Evolutionary conservation across 2,888 invertebrate species (phyloP).

Genomic region (Melitaea athalia): DNA sequence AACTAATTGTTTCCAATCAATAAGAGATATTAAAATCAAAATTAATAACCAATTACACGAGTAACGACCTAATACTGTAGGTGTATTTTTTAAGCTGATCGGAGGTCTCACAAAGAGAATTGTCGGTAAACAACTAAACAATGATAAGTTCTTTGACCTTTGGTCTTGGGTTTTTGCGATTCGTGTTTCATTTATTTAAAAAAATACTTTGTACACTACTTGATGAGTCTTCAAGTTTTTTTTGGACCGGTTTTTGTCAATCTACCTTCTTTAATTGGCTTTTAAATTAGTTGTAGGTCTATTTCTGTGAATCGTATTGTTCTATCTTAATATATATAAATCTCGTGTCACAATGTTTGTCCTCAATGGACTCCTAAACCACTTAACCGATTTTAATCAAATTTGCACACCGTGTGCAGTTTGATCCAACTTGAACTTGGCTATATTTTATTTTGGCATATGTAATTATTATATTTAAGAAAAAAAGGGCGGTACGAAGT

Average conservation of each 20-base stretch:
- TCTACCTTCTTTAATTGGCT: background rate
- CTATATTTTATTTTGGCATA: no score
- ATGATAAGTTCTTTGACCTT: conserved; percentile 26
- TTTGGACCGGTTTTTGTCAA: background rate
- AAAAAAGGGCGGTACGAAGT: no score
- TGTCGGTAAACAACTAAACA: background rate
- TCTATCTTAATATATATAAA: background rate
- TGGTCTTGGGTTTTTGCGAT: conserved; percentile 14
- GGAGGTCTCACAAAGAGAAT: background rate
- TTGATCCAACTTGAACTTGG: no score
- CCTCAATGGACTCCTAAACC: no score
- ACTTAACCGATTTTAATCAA: no score
- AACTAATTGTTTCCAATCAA: background rate
- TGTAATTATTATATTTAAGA: no score
- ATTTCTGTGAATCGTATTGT: background rate
- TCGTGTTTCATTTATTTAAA: conserved; percentile 3
- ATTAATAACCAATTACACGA: conserved; percentile 3
- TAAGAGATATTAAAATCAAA: conserved; percentile 4
- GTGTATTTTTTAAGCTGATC: background rate
- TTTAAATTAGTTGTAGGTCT: background rate
- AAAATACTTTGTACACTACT: conserved; percentile 2
- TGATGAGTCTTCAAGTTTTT: background rate
- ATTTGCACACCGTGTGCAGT: no score
- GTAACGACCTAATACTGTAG: background rate
- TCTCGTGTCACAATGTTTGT: no score